Base-by-base conservation (phyloP, 2,888 invertebrate species). In the Pyrocoelia pectoralis region DNA sequence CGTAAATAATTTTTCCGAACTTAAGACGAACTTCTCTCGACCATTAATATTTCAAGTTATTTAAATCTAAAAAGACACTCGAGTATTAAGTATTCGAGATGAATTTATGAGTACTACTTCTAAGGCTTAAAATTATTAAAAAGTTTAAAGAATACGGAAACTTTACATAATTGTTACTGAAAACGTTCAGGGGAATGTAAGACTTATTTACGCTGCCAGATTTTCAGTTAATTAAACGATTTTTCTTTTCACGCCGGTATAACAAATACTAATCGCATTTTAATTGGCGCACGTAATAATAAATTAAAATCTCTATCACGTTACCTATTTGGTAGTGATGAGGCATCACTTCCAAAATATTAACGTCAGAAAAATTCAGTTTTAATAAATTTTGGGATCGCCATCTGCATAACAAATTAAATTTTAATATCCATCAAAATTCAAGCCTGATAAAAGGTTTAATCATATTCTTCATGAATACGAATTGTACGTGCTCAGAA, bases 361-460 rank as follows among this genome's bases (percentile, higher is more conserved):
- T 59, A 59, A 56, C 46, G 54, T 51, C 51, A 49, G 28, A 43
- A 59, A 61, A 59, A 64, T 56, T 59, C 56, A 48, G 49, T 57
- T 59, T 52, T 54, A 64, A 58, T 58, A 59, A 64, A 58, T 64
- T 64, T 54, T 43, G 56, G 43, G 54, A 38, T 48, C 59, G 38
- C 48, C 54, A 59, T 64, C 59, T 59, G 64, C 64, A 64, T 64
- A 64, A 59, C 58, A 64, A 64, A 64, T 64, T 59, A 41, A 64
- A 64, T 64, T 64, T 64, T 64, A 64, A 64, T 64, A 64, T 64
- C 64, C 64, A 64, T 64, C 64, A 64, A 59, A 64, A 64, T 64
- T 64, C 64, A 59, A 50, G 58, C 56, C 51, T 51, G 57, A 63
- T 63, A 63, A 63, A 63, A 63, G 62, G 64, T 64, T 64, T 64